Evolutionary conservation across 2,888 invertebrate species (phyloP), one percentile per base, ranked within the genome.

Genomic region (Sympetrum striolatum): DNA sequence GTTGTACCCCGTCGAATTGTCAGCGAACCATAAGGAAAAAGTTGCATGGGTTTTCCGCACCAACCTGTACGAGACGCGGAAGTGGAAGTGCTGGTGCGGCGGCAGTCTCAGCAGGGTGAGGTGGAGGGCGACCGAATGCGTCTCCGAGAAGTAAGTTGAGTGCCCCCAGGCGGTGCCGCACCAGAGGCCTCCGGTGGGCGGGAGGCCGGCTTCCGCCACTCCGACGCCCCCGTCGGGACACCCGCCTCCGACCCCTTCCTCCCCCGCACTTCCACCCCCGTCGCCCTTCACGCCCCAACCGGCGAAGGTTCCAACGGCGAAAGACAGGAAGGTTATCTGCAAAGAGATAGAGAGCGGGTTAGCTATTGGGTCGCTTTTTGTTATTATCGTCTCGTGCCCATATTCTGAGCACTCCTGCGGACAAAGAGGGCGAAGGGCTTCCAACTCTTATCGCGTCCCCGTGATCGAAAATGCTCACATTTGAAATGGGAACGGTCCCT

Each of bases 161-260:
- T 97, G 97, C 10, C 97, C 97, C 96, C 97, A 97, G 0, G 97
- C 97, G 80, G 96, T 96, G 81, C 97, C 97, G 92, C 97, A 97
- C 97, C 97, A 97, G 93, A 97, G 96, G 12, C 97, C 97, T 5
- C 96, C 96, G 12, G 96, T 96, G 91, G 96, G 95, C 0, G 96
- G 96, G 0, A 96, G 95, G 92, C 96, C 96, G 90, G 95, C 94
- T 93, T 97, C 97, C 92, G 96, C 95, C 91, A 97, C 97, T 91
- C 96, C 96, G 95, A 97, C 96, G 94, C 96, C 96, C n/a, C 97
- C 97, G 92, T 97, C 97, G 0, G 97, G 97, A 93, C 97, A 97
- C 31, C 97, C 97, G 90, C 96, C 96, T 31, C 92, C 93, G 94
- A 97, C 97, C 95, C 98, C 97, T 92, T 97, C 96, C 92, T 97